Conservation (phyloP, 2,888 invertebrate genomes). For the Crossocerus cetratus region DNA sequence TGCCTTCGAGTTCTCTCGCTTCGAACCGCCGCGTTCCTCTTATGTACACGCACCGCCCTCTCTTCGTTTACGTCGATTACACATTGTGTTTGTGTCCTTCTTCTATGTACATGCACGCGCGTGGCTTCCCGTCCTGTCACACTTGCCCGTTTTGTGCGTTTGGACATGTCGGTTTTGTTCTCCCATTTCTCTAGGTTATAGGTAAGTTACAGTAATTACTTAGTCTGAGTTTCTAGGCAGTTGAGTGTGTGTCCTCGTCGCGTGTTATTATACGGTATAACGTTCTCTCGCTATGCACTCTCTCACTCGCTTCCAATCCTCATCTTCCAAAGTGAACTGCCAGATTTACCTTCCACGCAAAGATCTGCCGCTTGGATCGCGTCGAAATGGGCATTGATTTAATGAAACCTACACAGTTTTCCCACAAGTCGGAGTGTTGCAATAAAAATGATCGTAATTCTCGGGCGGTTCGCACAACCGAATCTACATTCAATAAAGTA, state of each 20-base stretch:
- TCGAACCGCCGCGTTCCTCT: conserved; percentile 25
- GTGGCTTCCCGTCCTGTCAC: conserved; percentile 61
- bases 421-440: too few relatives aligned
- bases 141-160: conserved; percentile 74
- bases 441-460: too few relatives aligned
- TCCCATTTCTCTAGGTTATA: conserved; percentile 32
- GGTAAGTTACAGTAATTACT: conserved; percentile 63
- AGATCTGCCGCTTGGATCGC: neutral
- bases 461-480: too few relatives aligned
- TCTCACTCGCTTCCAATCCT: conserved; percentile 6
- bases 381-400: neutral
- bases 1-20: conserved; percentile 24
- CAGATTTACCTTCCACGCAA: too few relatives aligned
- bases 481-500: too few relatives aligned
- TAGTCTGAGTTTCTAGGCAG: conserved; percentile 74
- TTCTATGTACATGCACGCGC: conserved; percentile 50
- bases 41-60: conserved; percentile 30
- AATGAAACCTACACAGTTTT: too few relatives aligned
- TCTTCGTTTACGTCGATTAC: conserved; percentile 23
- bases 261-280: conserved; percentile 48
- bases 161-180: conserved; percentile 68
- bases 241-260: conserved; percentile 66
- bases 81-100: conserved; percentile 34
- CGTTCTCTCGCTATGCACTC: conserved; percentile 18
- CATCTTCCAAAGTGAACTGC: neutral